These are phyloP conservation scores for Ariolimax columbianus DNA, from an alignment of 2,888 invertebrate species.

Conservation along the genomic window DNA sequence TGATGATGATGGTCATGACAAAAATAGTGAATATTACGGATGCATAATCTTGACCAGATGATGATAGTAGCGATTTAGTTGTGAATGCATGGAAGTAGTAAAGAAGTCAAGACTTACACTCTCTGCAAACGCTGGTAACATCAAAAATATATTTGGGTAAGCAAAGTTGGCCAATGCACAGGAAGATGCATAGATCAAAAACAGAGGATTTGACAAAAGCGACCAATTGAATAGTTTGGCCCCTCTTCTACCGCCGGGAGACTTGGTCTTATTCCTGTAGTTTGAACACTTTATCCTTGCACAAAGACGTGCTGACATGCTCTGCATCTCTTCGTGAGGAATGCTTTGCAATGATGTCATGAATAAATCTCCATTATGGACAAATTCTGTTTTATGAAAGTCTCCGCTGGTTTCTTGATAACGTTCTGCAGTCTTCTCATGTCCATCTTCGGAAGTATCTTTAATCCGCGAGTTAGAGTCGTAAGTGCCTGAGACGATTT, in stretches of 20 bases:
- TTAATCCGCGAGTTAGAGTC: not conserved
- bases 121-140: slow-evolving; percentile 56
- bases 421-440: not conserved
- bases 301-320: not conserved
- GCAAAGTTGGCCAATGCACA: slow-evolving; percentile 56
- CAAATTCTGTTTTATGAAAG: slow-evolving; percentile 38
- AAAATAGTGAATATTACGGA: not conserved
- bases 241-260: not conserved
- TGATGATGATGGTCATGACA: not conserved
- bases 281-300: not conserved
- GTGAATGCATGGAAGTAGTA: not conserved
- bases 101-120: slow-evolving; percentile 34
- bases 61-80: not conserved
- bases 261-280: not conserved
- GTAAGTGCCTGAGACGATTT: not conserved
- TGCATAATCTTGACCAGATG: not conserved
- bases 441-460: not conserved
- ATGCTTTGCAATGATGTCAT: slow-evolving; percentile 59
- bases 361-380: slow-evolving; percentile 55
- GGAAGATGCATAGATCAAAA: slow-evolving; percentile 56
- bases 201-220: slow-evolving; percentile 57
- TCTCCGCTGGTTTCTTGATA: not conserved
- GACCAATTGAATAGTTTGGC: slow-evolving; percentile 56
- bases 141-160: slow-evolving; percentile 58
- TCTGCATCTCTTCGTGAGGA: slow-evolving; percentile 28